Conservation (phyloP, 2,797 vertebrate genomes). For the Pyrocephalus nanus region DNA sequence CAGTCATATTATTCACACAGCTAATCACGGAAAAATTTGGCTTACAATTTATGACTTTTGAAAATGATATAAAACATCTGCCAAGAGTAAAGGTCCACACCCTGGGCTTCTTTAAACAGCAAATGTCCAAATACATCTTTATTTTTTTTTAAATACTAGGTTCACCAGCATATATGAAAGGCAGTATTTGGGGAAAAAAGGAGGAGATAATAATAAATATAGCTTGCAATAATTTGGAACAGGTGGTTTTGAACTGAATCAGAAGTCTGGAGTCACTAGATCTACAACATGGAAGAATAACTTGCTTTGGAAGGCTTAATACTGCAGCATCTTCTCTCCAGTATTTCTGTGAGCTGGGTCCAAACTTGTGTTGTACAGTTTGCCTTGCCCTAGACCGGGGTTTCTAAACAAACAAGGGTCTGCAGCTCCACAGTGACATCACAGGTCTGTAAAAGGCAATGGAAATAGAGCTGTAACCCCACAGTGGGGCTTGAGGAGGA, state of each 20-base stretch:
- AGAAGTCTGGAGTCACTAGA: not conserved
- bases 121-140: not conserved
- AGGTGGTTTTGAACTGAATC: not conserved
- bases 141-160: not conserved
- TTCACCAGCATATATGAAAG: not conserved
- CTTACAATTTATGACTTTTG: not conserved
- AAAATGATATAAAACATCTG: not conserved
- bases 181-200: not conserved
- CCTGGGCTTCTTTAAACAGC: not conserved
- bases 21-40: not conserved
- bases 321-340: not conserved
- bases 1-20: not conserved
- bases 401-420: not conserved
- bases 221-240: not conserved
- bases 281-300: not conserved
- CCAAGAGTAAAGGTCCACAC: not conserved
- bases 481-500: not conserved
- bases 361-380: not conserved
- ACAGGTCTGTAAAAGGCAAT: not conserved
- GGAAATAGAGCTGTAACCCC: not conserved
- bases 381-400: not conserved
- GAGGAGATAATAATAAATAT: not conserved
- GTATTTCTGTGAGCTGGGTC: not conserved
- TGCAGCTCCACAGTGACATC: not conserved
- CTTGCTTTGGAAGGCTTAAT: not conserved